These are phyloP conservation scores for Spodoptera litura DNA, from an alignment of 1,140 invertebrate genomes.

Conservation along the genomic window DNA sequence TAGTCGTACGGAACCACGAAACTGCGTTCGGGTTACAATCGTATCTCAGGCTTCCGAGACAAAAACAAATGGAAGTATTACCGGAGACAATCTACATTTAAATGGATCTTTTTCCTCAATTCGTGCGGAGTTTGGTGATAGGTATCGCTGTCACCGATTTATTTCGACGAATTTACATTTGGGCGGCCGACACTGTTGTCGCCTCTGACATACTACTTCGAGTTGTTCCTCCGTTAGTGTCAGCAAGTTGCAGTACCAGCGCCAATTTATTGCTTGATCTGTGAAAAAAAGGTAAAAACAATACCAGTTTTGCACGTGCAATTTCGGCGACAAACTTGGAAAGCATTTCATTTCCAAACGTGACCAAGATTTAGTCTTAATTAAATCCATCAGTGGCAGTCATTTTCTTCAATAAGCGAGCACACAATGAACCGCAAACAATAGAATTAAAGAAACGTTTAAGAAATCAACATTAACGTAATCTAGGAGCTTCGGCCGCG, in stretches of 20 bases:
- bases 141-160: conserved; percentile 79
- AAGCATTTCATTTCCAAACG: not conserved
- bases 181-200: conserved; percentile 41
- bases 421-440: conserved; percentile 35
- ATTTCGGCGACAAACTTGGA: not conserved
- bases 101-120: conserved; percentile 74
- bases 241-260: conserved; percentile 26
- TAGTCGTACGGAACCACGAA: conserved; percentile 60
- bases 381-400: conserved; percentile 16
- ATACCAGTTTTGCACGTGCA: not conserved
- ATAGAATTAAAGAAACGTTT: conserved; percentile 45
- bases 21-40: conserved; percentile 62
- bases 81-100: conserved; percentile 80
- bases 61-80: conserved; percentile 83
- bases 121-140: conserved; percentile 69
- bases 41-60: conserved; percentile 72
- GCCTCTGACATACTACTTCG: conserved; percentile 33
- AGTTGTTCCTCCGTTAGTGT: conserved; percentile 38
- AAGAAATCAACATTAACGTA: conserved; percentile 44
- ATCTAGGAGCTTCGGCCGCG: conserved; percentile 26
- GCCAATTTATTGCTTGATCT: conserved; percentile 23
- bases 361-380: not conserved
- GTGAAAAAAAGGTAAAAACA: conserved; percentile 7
- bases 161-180: conserved; percentile 69
- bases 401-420: conserved; percentile 20